Conservation (phyloP, 2,113 vertebrate genomes). For the Erpornis zantholeuca region DNA sequence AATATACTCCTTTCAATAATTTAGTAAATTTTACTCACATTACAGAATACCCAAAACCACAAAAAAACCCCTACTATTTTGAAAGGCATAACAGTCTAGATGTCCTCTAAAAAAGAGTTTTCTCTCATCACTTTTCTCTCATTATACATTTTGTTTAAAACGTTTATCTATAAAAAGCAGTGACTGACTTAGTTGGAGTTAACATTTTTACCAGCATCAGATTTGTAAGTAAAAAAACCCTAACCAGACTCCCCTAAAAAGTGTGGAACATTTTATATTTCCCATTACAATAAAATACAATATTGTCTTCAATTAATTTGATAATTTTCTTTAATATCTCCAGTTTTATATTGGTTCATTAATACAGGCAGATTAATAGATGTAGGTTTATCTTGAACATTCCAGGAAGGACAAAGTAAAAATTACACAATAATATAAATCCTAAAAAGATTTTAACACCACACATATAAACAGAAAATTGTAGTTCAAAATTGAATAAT, state of each 20-base stretch:
- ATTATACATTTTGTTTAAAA: background rate
- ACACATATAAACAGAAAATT: background rate
- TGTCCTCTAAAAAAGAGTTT: background rate
- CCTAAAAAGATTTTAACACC: background rate
- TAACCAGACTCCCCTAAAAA: background rate
- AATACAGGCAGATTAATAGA: background rate
- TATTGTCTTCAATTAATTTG: constrained; percentile 12
- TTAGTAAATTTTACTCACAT: background rate
- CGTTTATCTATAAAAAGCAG: background rate
- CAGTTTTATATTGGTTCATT: background rate
- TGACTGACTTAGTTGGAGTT: background rate
- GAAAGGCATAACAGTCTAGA: background rate
- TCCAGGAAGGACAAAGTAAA: background rate
- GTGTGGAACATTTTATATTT: background rate
- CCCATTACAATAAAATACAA: constrained; percentile 8
- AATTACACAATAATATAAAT: background rate
- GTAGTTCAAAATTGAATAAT: background rate
- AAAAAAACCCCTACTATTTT: background rate
- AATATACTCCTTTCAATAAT: background rate
- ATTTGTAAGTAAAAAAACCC: background rate
- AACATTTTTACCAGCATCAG: constrained; percentile 4
- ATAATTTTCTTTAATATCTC: constrained; percentile 29
- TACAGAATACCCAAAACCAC: background rate
- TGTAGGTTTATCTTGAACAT: constrained; percentile 9
- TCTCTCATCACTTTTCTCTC: background rate